Conservation (phyloP, 2,888 invertebrate genomes). For the Bellardia bayeri region DNA sequence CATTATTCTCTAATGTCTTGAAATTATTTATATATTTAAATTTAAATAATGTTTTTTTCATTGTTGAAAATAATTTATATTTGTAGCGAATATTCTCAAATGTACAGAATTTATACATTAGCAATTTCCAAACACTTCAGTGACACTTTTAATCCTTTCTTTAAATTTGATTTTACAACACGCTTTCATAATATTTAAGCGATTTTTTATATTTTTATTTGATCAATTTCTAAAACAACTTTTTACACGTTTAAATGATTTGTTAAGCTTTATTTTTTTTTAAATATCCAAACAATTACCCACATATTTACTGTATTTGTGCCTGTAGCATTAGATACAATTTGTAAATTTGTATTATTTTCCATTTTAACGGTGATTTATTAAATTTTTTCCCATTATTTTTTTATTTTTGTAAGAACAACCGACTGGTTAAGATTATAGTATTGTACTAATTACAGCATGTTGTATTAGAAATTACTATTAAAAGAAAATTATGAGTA, state of each 20-base stretch:
- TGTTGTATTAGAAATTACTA: slow-evolving; percentile 14
- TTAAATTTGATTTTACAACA: background rate
- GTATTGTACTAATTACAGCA: slow-evolving; percentile 26
- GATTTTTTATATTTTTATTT: too few species aligned
- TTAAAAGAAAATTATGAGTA: slow-evolving; percentile 23
- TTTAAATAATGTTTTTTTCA: too few species aligned
- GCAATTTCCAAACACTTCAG: too few species aligned
- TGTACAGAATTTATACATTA: too few species aligned
- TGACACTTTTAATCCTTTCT: background rate
- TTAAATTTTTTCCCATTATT: background rate
- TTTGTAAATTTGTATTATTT: slow-evolving; percentile 45
- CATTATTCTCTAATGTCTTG: too few species aligned
- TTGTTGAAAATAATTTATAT: too few species aligned
- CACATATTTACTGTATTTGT: slow-evolving; percentile 65
- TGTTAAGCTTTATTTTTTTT: too few species aligned
- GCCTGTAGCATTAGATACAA: slow-evolving; percentile 60
- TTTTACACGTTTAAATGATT: too few species aligned
- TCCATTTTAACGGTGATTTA: slow-evolving; percentile 53
- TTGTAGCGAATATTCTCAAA: too few species aligned
- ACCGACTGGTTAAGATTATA: slow-evolving; percentile 6
- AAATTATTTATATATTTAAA: too few species aligned
- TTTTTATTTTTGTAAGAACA: background rate
- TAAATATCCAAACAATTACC: background rate
- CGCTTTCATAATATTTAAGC: background rate
- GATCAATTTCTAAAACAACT: too few species aligned